Evolutionary conservation across 2,888 invertebrate genomes (phyloP).

Genomic region (Nomada flava): DNA sequence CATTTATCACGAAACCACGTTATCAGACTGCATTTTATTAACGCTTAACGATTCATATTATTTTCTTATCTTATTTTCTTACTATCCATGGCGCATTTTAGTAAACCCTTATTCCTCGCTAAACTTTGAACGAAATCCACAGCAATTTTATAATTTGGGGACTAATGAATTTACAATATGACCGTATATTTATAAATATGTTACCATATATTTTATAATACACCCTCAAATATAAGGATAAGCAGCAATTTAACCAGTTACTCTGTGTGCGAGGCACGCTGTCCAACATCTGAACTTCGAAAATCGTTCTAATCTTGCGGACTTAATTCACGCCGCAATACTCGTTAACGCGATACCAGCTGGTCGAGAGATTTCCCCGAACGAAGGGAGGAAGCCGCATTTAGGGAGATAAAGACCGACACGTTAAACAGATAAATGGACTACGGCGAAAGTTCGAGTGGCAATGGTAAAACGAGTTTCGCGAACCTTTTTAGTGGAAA

Average conservation of each 20-base stretch:
- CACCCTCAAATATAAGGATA: no score
- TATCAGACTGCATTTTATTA: slow-evolving; percentile 14
- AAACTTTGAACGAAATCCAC: no score
- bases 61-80: no score
- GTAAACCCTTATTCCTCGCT: no score
- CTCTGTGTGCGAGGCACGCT: no score
- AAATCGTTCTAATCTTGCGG: neutral
- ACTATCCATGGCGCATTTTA: no score
- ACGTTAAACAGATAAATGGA: slow-evolving; percentile 58
- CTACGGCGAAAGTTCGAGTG: slow-evolving; percentile 29
- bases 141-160: no score
- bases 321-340: neutral
- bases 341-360: neutral
- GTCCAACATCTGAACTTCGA: neutral
- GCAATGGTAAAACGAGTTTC: slow-evolving; percentile 34
- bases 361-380: neutral
- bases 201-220: no score
- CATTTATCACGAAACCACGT: neutral
- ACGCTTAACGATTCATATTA: neutral
- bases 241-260: no score
- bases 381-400: slow-evolving; percentile 18
- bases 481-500: slow-evolving; percentile 43
- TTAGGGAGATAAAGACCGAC: slow-evolving; percentile 39
- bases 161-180: no score
- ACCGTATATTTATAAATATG: no score